These are phyloP conservation scores for Scaptodrosophila lebanonensis DNA, from an alignment of 1,140 invertebrate genomes.

Conservation along the genomic window DNA sequence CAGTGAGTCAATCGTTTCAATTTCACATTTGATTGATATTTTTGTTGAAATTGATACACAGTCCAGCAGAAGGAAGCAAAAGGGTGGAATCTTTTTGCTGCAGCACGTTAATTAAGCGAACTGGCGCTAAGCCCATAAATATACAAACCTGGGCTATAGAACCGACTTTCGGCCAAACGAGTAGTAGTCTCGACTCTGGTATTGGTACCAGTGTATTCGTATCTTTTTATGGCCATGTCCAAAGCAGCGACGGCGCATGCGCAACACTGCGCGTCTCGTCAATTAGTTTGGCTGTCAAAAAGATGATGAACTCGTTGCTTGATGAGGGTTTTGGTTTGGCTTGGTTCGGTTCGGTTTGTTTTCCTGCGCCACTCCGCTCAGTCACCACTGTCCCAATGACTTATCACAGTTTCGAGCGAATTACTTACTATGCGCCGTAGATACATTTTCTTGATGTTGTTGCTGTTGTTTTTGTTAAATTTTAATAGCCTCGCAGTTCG, in stretches of 20 bases:
- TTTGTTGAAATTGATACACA: constrained; percentile 67
- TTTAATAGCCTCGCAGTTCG: constrained; percentile 69
- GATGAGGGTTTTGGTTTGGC: constrained; percentile 64
- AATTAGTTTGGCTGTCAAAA: constrained; percentile 77
- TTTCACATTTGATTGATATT: constrained; percentile 75
- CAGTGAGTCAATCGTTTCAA: constrained; percentile 61
- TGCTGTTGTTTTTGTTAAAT: constrained; percentile 9
- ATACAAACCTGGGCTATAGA: constrained; percentile 36
- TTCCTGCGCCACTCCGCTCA: background rate
- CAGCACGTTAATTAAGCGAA: constrained; percentile 62
- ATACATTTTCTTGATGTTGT: constrained; percentile 16
- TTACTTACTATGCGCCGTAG: constrained; percentile 60
- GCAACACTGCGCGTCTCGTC: constrained; percentile 58
- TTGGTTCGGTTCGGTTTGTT: constrained; percentile 10
- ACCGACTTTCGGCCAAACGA: background rate
- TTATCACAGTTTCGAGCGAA: constrained; percentile 74
- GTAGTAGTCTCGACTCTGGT: constrained; percentile 9
- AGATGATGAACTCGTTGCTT: constrained; percentile 76
- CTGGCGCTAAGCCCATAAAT: constrained; percentile 76
- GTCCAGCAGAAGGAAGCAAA: background rate
- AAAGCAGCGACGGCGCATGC: constrained; percentile 23
- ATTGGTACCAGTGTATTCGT: constrained; percentile 23
- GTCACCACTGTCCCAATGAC: constrained; percentile 41
- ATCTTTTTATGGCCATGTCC: constrained; percentile 66
- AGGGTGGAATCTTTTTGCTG: constrained; percentile 11